Conservation (phyloP, 2,797 vertebrate genomes). For the Gambelia wislizenii region DNA sequence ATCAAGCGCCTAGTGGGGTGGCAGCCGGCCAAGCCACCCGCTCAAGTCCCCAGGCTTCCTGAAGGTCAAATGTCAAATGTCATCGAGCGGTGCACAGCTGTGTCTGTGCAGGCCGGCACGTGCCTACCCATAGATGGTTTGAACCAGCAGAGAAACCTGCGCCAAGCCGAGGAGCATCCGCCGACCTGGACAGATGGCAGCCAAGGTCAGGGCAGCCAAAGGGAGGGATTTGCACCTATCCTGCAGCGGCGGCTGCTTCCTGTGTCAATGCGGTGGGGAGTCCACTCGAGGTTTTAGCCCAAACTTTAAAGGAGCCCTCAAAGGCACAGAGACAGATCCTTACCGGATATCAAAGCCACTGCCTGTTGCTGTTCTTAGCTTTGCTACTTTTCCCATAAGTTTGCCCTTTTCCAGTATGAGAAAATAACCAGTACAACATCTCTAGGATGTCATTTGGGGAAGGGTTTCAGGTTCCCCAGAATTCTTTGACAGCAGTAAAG, state of each 20-base stretch:
- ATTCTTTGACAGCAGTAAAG: too few relatives aligned
- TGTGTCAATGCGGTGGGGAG: too few relatives aligned
- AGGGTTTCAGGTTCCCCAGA: neutral
- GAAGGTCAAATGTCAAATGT: neutral
- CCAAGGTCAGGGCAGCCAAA: too few relatives aligned
- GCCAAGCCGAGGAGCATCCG: accelerated
- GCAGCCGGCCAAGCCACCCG: neutral
- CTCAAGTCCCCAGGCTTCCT: neutral
- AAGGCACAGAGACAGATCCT: too few relatives aligned
- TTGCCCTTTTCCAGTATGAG: too few relatives aligned
- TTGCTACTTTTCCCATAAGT: neutral
- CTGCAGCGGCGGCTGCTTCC: too few relatives aligned
- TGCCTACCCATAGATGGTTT: neutral
- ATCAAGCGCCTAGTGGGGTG: neutral
- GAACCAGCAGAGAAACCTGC: neutral
- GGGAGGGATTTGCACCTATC: too few relatives aligned
- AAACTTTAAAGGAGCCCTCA: too few relatives aligned
- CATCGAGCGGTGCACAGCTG: neutral
- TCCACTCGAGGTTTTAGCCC: too few relatives aligned
- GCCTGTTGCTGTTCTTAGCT: too few relatives aligned
- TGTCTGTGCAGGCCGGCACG: neutral
- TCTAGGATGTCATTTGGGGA: neutral
- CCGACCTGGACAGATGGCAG: neutral
- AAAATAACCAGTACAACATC: neutral
- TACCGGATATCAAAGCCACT: too few relatives aligned